Percentiles rank a stretch among this genome's conserved stretches.
Evolutionary conservation across 2,888 invertebrate species (phyloP).

Genomic region (Spodoptera exigua): DNA sequence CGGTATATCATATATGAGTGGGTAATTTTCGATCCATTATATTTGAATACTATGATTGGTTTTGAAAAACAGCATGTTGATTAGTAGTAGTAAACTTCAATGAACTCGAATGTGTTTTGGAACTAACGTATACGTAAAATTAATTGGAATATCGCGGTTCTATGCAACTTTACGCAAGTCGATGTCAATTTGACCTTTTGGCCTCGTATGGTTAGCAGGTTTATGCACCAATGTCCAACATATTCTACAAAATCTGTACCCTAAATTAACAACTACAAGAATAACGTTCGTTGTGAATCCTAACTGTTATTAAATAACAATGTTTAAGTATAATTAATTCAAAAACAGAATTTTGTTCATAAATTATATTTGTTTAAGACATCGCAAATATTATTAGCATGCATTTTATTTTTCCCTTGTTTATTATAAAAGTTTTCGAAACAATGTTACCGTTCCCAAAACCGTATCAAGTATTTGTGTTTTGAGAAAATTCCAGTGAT

Average conservation of each 20-base stretch:
- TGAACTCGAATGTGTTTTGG: conserved; percentile 16
- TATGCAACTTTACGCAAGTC: conserved; percentile 1
- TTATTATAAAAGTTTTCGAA: conserved; percentile 11
- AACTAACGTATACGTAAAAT: not conserved
- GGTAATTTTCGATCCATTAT: conserved; percentile 29
- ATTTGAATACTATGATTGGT: conserved; percentile 34
- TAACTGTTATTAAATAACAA: too few species aligned
- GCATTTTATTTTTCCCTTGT: not conserved
- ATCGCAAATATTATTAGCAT: not conserved
- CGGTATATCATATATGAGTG: conserved; percentile 23
- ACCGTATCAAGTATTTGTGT: conserved; percentile 24
- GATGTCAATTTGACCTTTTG: conserved; percentile 11
- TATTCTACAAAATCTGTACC: conserved; percentile 9
- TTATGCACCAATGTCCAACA: not conserved
- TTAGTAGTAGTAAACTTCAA: conserved; percentile 35
- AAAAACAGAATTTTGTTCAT: too few species aligned
- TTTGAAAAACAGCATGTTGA: conserved; percentile 22
- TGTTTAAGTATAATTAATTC: too few species aligned
- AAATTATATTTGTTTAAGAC: not conserved
- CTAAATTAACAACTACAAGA: conserved; percentile 19
- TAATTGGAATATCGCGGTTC: conserved; percentile 6
- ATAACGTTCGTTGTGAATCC: conserved; percentile 2
- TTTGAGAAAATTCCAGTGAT: conserved; percentile 28
- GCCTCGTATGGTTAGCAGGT: not conserved
- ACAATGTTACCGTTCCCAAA: conserved; percentile 18